These are phyloP conservation scores for Propithecus coquereli DNA, from an alignment of 2,113 vertebrate genomes.

Conservation along the genomic window DNA sequence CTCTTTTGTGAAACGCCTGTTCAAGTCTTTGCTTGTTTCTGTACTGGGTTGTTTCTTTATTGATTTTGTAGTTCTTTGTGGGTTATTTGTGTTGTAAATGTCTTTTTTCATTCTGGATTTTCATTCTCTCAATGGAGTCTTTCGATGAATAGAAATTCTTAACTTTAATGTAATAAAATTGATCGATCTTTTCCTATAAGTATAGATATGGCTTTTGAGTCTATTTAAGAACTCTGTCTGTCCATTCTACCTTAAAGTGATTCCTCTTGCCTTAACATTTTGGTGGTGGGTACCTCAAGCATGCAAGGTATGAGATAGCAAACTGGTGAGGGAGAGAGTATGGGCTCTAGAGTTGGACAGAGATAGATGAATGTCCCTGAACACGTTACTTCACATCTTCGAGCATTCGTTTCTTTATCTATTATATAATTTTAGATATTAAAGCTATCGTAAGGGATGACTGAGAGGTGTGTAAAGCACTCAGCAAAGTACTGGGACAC, in stretches of 20 bases:
- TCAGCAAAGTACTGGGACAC: neutral
- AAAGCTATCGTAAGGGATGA: neutral
- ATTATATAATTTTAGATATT: neutral
- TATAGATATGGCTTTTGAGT: neutral
- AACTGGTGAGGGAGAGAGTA: neutral
- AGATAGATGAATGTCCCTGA: neutral
- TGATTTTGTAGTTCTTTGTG: neutral
- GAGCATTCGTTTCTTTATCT: neutral
- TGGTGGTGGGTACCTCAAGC: neutral
- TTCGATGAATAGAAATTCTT: slow-evolving; percentile 5
- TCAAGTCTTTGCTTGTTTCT: neutral
- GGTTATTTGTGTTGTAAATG: neutral
- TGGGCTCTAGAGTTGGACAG: neutral
- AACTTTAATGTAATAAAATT: neutral
- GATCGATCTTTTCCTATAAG: neutral
- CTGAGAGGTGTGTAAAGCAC: neutral
- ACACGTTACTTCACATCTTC: neutral
- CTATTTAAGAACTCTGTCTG: neutral
- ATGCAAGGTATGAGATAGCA: neutral
- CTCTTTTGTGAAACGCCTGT: neutral
- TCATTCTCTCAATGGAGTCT: neutral
- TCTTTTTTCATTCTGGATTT: neutral
- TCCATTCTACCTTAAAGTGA: neutral
- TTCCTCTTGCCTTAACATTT: neutral
- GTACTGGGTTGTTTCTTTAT: neutral